Percentiles rank a stretch among this genome's conserved stretches.
phyloP scores from a whole-genome alignment of 2,888 invertebrate species.

The Brachyptera risi region DNA sequence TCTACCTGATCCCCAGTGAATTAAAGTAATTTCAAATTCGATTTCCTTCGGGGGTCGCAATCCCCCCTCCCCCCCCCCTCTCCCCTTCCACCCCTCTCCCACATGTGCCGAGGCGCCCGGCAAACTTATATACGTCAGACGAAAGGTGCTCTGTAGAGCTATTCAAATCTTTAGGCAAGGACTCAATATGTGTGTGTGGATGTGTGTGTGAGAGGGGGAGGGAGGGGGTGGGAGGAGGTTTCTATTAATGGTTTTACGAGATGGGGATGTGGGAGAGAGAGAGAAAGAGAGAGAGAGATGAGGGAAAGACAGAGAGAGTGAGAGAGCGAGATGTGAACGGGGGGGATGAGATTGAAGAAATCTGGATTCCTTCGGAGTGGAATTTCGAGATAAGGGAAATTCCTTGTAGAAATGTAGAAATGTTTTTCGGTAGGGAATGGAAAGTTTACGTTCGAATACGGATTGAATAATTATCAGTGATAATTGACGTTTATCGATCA shows the following conservation, averaged over 20 bases:
- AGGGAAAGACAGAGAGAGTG: no score
- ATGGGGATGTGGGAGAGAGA: no score
- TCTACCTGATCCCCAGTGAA: constrained; percentile 32
- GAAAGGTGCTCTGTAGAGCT: constrained; percentile 18
- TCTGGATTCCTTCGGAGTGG: background rate
- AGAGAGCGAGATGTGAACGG: no score
- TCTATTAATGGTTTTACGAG: constrained; percentile 29
- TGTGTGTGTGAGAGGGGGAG: no score
- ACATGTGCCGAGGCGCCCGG: constrained; percentile 15
- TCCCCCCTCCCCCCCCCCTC: constrained; percentile 1
- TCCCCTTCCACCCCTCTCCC: background rate
- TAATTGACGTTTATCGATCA: no score
- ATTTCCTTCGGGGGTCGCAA: constrained; percentile 20
- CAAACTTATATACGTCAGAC: no score
- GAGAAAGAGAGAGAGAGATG: no score
- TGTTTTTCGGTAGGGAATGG: no score
- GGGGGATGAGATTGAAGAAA: background rate
- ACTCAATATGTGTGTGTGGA: no score
- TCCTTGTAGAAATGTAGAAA: background rate
- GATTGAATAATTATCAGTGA: no score
- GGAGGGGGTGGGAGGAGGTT: constrained; percentile 21
- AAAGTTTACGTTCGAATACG: no score
- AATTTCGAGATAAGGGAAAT: background rate
- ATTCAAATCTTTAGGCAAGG: constrained; percentile 32
- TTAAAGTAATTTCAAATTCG: constrained; percentile 32